These are phyloP conservation scores for Dione vanillae DNA, from an alignment of 2,888 invertebrate species.

Conservation along the genomic window DNA sequence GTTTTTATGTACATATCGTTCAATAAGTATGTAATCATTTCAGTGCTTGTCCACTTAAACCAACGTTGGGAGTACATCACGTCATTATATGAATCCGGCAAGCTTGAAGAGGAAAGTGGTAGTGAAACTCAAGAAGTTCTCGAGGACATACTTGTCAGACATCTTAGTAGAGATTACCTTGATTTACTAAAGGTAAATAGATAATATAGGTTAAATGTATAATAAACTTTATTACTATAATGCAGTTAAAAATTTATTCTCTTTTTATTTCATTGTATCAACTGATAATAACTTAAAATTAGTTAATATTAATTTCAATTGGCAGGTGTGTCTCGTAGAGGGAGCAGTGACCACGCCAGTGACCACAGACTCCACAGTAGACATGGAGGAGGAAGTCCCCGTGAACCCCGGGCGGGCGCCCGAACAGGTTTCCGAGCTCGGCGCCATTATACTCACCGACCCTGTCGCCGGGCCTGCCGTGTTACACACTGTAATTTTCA, in stretches of 20 bases:
- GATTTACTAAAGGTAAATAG: slow-evolving; percentile 88
- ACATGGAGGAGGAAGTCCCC: slow-evolving; percentile 87
- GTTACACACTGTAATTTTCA: slow-evolving; percentile 66
- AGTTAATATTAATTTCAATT: background rate
- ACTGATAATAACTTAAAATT: too few relatives aligned
- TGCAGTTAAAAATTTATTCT: too few relatives aligned
- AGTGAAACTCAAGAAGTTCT: slow-evolving; percentile 92
- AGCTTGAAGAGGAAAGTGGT: slow-evolving; percentile 89
- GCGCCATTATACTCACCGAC: slow-evolving; percentile 88
- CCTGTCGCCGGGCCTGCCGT: slow-evolving; percentile 63
- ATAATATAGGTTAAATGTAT: too few relatives aligned
- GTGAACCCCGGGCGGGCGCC: slow-evolving; percentile 76
- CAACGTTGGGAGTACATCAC: slow-evolving; percentile 92
- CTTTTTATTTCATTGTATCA: too few relatives aligned
- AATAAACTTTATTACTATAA: too few relatives aligned
- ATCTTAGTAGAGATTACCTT: slow-evolving; percentile 93
- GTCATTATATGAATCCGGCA: slow-evolving; percentile 89
- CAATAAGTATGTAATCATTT: background rate
- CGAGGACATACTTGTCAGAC: slow-evolving; percentile 93
- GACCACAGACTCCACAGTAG: slow-evolving; percentile 79
- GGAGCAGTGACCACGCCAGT: slow-evolving; percentile 83
- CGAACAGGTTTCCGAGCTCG: slow-evolving; percentile 93
- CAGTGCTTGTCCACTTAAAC: slow-evolving; percentile 88
- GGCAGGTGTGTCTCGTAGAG: slow-evolving; percentile 88
- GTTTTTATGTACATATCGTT: background rate